phyloP scores from a whole-genome alignment of 2,797 vertebrate genomes.

The Meda fulgida region DNA sequence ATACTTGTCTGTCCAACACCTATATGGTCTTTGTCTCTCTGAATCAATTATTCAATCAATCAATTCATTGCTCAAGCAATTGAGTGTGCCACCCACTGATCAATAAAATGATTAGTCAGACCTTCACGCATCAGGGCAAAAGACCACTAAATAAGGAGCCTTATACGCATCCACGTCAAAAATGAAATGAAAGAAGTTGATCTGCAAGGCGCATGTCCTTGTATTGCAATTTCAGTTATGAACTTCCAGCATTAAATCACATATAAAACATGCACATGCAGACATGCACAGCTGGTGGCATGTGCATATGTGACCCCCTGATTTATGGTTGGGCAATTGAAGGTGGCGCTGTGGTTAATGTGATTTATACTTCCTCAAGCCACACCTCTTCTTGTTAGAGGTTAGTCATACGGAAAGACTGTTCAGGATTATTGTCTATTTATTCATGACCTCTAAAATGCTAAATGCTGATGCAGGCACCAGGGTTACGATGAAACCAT shows the following conservation, averaged over 20 bases:
- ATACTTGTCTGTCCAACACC: slow-evolving; percentile 3
- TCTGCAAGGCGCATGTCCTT: neutral
- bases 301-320: neutral
- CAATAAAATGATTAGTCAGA: slow-evolving; percentile 34
- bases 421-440: slow-evolving; percentile 18
- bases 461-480: neutral
- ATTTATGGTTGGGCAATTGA: slow-evolving; percentile 30
- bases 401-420: slow-evolving; percentile 17
- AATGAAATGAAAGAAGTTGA: slow-evolving; percentile 22
- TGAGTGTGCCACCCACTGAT: slow-evolving; percentile 1
- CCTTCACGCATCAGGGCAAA: neutral
- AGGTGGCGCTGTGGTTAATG: slow-evolving; percentile 25
- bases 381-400: slow-evolving; percentile 35
- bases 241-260: neutral
- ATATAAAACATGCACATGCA: slow-evolving; percentile 19
- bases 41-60: slow-evolving; percentile 2
- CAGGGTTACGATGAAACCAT: neutral
- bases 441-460: slow-evolving; percentile 28
- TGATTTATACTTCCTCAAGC: slow-evolving; percentile 33
- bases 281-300: slow-evolving; percentile 11
- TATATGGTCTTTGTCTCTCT: neutral
- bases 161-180: neutral
- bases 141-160: slow-evolving; percentile 32
- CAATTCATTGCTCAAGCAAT: slow-evolving; percentile 12
- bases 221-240: slow-evolving; percentile 14